A percentile compares a stretch with the other conserved stretches of the same genome.
phyloP scores from a whole-genome alignment of 2,888 invertebrate genomes.

The Pristionchus mayeri region DNA sequence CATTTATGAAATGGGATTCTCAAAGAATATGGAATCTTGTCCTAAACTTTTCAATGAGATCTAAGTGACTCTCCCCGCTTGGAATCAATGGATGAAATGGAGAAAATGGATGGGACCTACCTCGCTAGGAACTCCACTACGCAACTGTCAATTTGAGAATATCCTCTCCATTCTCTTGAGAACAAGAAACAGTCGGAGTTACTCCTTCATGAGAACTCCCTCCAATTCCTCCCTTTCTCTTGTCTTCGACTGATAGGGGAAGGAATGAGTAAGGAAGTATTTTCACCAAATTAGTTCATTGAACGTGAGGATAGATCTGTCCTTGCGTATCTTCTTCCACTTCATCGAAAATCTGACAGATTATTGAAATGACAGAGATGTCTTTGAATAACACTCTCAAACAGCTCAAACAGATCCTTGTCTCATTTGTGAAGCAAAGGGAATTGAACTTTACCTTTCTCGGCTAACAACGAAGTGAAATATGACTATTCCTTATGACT shows the following conservation, averaged over 20 bases:
- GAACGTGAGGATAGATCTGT: no score
- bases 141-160: neutral
- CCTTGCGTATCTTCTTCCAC: no score
- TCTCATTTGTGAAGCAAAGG: neutral
- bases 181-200: neutral
- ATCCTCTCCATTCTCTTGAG: slow-evolving; percentile 4
- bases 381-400: no score
- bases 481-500: neutral
- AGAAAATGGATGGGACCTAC: neutral
- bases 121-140: neutral
- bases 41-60: neutral
- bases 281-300: no score
- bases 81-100: neutral
- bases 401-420: slow-evolving; percentile 11
- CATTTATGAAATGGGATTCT: neutral
- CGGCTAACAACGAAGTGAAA: neutral
- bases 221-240: neutral
- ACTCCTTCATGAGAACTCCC: neutral
- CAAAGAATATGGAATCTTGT: neutral
- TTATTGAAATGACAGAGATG: no score
- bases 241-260: neutral
- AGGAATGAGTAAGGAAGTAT: neutral
- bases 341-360: no score
- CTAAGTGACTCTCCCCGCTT: neutral
- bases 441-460: neutral